Evolutionary conservation across 2,888 invertebrate species (phyloP).

Genomic region (Phrixothrix hirtus): DNA sequence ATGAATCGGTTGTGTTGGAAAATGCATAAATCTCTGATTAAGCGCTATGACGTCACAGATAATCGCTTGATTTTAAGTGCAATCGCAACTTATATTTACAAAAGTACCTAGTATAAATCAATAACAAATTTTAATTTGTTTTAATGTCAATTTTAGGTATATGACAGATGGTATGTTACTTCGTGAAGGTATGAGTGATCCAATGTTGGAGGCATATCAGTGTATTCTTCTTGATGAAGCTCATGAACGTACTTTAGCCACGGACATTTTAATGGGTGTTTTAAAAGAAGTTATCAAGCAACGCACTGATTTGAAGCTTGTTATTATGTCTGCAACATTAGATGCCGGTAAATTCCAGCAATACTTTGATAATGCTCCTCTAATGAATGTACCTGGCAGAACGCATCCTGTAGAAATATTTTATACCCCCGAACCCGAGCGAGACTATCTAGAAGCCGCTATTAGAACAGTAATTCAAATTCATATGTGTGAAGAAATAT

Average conservation of each 20-base stretch:
- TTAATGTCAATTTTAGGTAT: conserved; percentile 62
- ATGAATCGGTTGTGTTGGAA: too few relatives aligned
- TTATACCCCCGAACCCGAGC: conserved; percentile 98
- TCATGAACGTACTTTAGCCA: conserved; percentile 97
- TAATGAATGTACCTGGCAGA: conserved; percentile 97
- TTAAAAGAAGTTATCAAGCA: conserved; percentile 95
- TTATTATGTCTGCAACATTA: conserved; percentile 98
- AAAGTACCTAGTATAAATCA: too few relatives aligned
- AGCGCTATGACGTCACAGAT: too few relatives aligned
- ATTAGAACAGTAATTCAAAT: conserved; percentile 95
- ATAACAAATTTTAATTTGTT: too few relatives aligned
- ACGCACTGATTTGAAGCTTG: conserved; percentile 89
- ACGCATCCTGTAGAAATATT: conserved; percentile 97
- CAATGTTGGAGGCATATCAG: conserved; percentile 94
- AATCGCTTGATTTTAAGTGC: too few relatives aligned
- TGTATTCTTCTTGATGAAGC: conserved; percentile 97
- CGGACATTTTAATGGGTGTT: conserved; percentile 99
- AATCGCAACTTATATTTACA: too few relatives aligned
- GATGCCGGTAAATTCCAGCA: conserved; percentile 99
- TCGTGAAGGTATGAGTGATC: conserved; percentile 98
- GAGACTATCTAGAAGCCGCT: conserved; percentile 97
- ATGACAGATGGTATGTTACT: conserved; percentile 99
- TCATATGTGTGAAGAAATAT: conserved; percentile 92
- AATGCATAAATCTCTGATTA: too few relatives aligned
- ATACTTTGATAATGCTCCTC: conserved; percentile 97